phyloP scores from a whole-genome alignment of 2,797 vertebrate genomes.

The Falco berigora region DNA sequence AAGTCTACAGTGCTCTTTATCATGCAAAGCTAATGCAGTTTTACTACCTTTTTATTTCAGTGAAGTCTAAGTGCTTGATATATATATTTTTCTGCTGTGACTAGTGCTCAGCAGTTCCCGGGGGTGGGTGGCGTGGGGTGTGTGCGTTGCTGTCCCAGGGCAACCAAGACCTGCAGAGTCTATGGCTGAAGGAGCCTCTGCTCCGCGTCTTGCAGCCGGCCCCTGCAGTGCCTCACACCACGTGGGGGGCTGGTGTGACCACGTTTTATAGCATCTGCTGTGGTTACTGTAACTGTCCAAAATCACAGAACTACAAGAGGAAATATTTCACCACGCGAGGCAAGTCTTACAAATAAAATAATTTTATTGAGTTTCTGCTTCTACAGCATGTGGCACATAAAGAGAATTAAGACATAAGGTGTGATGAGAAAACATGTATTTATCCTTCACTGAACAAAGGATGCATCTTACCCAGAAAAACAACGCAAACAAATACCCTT shows the following conservation, averaged over 20 bases:
- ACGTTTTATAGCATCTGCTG: neutral
- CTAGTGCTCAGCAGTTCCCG: neutral
- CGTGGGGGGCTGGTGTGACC: neutral
- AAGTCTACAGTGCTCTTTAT: no score
- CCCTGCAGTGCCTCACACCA: neutral
- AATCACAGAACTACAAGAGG: neutral
- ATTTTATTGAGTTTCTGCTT: constrained; percentile 61
- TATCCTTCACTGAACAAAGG: constrained; percentile 3
- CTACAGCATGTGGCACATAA: constrained; percentile 8
- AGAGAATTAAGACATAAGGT: constrained; percentile 65
- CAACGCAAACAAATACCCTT: neutral
- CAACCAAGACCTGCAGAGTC: neutral
- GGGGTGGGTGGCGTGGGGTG: neutral
- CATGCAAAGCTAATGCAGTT: neutral
- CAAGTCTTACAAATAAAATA: constrained; percentile 37
- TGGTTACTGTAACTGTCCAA: neutral
- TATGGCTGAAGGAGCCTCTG: neutral
- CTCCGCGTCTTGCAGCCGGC: neutral
- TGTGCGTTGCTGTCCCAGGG: neutral
- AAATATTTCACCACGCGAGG: neutral
- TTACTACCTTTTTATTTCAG: neutral
- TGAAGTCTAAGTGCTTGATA: neutral
- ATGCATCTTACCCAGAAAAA: neutral
- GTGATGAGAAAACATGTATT: neutral
- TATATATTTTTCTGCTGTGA: neutral